Percentiles rank a stretch among this genome's conserved stretches.
phyloP scores from a whole-genome alignment of 2,888 invertebrate genomes.

The Dorcus hopei region DNA sequence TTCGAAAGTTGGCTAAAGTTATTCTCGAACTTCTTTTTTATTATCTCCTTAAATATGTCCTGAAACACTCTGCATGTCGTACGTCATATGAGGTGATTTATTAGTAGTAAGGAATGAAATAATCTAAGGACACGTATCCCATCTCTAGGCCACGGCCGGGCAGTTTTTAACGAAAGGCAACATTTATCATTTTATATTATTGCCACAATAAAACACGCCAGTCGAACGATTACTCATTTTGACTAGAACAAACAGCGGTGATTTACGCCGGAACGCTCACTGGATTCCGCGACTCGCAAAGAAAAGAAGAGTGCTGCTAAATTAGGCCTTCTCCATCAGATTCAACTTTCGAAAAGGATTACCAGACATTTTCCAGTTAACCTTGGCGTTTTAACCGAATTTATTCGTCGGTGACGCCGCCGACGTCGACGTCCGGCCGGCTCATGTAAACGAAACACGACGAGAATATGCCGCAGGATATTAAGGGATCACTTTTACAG shows the following conservation, averaged over 20 bases:
- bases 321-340: neutral
- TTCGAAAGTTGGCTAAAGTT: too few species aligned
- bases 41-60: too few species aligned
- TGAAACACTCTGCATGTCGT: too few species aligned
- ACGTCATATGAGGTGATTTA: too few species aligned
- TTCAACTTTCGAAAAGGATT: neutral
- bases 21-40: too few species aligned
- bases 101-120: too few species aligned
- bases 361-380: neutral
- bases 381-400: neutral
- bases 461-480: neutral
- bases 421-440: neutral
- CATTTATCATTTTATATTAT: slow-evolving; percentile 45
- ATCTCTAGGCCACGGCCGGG: too few species aligned
- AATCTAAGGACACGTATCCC: too few species aligned
- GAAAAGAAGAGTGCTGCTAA: neutral
- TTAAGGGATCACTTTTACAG: neutral
- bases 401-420: neutral
- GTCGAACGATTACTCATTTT: slow-evolving; percentile 43
- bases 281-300: slow-evolving; percentile 30
- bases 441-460: neutral
- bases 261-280: slow-evolving; percentile 42
- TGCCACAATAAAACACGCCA: slow-evolving; percentile 41
- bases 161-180: neutral
- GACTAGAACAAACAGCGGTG: slow-evolving; percentile 45